Evolutionary conservation across 2,888 invertebrate species (phyloP).

Genomic region (Lithophane socia): DNA sequence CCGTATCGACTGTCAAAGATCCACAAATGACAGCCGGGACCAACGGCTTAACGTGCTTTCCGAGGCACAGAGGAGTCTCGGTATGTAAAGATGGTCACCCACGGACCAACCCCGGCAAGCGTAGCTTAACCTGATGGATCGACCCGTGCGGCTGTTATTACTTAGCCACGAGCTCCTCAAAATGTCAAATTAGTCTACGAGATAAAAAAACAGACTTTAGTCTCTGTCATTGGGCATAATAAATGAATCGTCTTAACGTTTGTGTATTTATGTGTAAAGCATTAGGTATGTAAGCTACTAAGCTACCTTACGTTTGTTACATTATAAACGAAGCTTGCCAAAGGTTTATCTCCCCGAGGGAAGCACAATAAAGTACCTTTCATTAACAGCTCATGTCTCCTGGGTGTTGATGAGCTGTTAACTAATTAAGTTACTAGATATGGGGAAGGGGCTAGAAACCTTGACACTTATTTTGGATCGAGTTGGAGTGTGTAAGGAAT

Average conservation of each 20-base stretch:
- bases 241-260: not conserved
- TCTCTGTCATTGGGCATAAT: not conserved
- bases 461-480: slow-evolving; percentile 1
- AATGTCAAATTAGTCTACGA: too few relatives aligned
- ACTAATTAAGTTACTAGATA: slow-evolving; percentile 33
- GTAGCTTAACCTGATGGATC: too few relatives aligned
- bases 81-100: too few relatives aligned
- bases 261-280: too few relatives aligned
- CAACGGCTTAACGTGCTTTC: too few relatives aligned
- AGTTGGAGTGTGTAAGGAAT: not conserved
- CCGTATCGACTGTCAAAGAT: too few relatives aligned
- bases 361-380: not conserved
- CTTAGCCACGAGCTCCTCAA: too few relatives aligned
- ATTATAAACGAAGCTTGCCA: not conserved
- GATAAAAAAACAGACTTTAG: too few relatives aligned
- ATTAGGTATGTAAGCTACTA: not conserved
- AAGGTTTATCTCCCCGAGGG: not conserved
- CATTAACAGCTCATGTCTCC: not conserved
- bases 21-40: too few relatives aligned
- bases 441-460: not conserved
- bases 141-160: too few relatives aligned
- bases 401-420: slow-evolving; percentile 25
- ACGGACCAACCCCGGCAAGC: too few relatives aligned
- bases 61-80: too few relatives aligned
- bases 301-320: not conserved